Evolutionary conservation across 2,113 vertebrate species (phyloP).

Genomic region (Antechinus flavipes): DNA sequence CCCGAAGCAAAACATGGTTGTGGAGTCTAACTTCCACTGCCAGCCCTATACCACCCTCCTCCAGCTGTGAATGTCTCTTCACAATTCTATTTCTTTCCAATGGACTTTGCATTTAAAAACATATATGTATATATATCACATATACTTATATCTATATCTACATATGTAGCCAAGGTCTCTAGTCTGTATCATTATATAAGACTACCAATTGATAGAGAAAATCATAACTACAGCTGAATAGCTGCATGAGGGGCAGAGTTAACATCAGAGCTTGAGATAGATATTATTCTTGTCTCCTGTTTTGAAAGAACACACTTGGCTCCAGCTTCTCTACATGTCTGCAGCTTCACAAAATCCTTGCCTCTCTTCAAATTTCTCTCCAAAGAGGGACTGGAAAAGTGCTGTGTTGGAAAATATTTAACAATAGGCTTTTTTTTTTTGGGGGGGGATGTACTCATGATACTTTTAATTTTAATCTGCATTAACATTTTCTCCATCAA

Average conservation of each 20-base stretch:
- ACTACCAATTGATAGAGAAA: neutral
- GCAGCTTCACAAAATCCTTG: neutral
- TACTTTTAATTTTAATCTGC: neutral
- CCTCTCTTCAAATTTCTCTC: neutral
- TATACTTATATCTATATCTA: too few relatives aligned
- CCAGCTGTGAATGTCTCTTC: neutral
- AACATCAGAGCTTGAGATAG: neutral
- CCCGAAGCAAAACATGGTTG: neutral
- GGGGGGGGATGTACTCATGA: neutral
- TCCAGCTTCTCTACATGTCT: neutral
- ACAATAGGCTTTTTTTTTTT: neutral
- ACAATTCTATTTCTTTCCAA: neutral
- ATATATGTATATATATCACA: neutral
- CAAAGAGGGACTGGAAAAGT: neutral
- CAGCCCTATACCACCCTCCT: neutral
- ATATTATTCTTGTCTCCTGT: neutral
- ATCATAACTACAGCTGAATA: neutral
- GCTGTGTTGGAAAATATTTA: neutral
- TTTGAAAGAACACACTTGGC: neutral
- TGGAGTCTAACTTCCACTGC: neutral
- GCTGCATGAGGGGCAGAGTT: neutral
- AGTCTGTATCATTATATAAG: neutral
- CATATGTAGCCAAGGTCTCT: neutral
- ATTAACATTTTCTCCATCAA: neutral
- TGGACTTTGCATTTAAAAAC: neutral